Evolutionary conservation across 2,888 invertebrate genomes (phyloP), one percentile per base, ranked within the genome.

Genomic region (Pharmacophagus antenor): DNA sequence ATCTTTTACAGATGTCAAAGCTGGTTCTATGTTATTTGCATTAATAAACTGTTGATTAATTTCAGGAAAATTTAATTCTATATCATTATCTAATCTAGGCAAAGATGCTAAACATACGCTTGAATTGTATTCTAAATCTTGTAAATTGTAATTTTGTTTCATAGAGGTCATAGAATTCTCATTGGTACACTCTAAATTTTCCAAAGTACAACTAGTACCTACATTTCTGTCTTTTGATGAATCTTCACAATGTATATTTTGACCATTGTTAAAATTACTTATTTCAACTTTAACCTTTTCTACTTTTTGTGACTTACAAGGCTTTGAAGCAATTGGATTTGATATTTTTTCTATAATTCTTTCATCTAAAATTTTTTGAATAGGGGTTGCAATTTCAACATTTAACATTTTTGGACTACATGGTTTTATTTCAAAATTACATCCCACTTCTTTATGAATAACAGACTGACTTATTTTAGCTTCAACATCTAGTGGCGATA

Each of bases 391-490:
- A 57, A 84, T 68, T 74, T 88, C 85, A 22, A 83, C 88, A 81
- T 86, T 88, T 64, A 89, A 70, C 85, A 89, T 88, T 81, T 87
- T 84, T 56, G 91, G 91, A 74, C 91, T 91, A 67, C 90, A 91
- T 23, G 90, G 91, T 65, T 83, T 89, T 63, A 91, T 90, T 80
- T 91, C 91, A 80, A 91, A 91, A 73, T 91, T 91, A 70, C 91
- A 91, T 25, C 90, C 88, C 54, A 91, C 91, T 70, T 91, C 91
- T 77, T 91, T 91, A 66, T 91, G 91, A 64, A 91, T 91, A 22
- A 91, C 84, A 12, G 91, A 91, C 65, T 91, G 91, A 68, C 89
- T 91, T 68, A 91, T 91, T 79, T 91, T 91, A 49, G 91, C 79
- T 77, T 91, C 91, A 41, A 91, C 91, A 76, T 91, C 91, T 64